Evolutionary conservation across 1,140 invertebrate species (phyloP), one percentile per base, ranked within the genome.

Genomic region (Scylla paramamosain): DNA sequence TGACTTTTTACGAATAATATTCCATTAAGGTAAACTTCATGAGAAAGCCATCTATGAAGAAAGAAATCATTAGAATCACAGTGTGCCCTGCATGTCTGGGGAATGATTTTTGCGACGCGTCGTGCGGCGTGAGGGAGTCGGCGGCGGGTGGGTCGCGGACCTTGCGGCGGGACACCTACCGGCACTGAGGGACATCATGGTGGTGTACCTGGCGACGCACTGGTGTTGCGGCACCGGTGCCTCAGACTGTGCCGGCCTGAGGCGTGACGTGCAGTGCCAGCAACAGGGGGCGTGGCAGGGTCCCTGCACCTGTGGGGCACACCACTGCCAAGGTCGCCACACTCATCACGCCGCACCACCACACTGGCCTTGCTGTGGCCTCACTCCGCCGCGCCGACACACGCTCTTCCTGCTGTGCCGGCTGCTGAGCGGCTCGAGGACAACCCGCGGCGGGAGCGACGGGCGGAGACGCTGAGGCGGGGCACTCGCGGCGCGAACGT

Each of bases 311-410:
- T n/a, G 25, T n/a, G 25, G 2, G 67, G 67, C 16, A n/a, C 67
- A 7, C 20, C 67, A 20, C 67, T 7, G 67, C 67, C 67, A 77
- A n/a, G 67, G 67, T n/a, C 67, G 67, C 67, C 4, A 7, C 67
- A 77, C 67, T 77, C 67, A 77, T 77, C 67, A n/a, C 67, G 67
- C 67, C 67, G 8, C 67, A 0, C 10, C 52, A 59, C 10, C 2
- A 77, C 20, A 77, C 67, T 77, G 10, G 52, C 12, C 52, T 20
- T 59, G 12, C 2, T 20, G 67, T 7, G 67, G 67, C 67, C 67
- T 77, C 67, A 77, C 67, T 77, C n/a, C 67, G 67, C 67, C 67
- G 67, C 67, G 67, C 20, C 67, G 67, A 77, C 67, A 77, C 67
- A n/a, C 67, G n/a, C 67, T 59, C 52, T 59, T 20, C 12, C 52